Conservation (phyloP, 1,140 invertebrate species). For the Drosophila pachea region DNA sequence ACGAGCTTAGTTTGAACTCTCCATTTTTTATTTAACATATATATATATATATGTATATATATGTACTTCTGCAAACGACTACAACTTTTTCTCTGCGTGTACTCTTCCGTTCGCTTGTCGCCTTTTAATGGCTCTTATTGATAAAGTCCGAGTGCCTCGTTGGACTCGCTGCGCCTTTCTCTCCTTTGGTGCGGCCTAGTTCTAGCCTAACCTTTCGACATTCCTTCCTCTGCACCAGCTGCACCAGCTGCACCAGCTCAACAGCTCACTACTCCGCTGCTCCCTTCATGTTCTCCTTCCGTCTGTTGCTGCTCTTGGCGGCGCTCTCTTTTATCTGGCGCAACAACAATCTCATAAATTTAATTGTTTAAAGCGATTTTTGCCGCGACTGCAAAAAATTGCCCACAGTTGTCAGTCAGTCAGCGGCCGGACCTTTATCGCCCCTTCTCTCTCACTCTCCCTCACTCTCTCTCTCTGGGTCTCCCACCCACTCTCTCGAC, state of each 20-base stretch:
- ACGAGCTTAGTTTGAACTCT: too few species aligned
- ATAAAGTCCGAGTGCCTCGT: neutral
- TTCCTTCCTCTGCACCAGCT: constrained; percentile 25
- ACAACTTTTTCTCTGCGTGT: neutral
- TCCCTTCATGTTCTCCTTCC: neutral
- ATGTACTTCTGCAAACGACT: too few species aligned
- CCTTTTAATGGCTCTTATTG: constrained; percentile 10
- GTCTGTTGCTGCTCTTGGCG: neutral
- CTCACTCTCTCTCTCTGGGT: neutral
- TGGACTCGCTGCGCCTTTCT: neutral
- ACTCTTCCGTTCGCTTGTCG: neutral
- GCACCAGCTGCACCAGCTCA: neutral
- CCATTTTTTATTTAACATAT: neutral
- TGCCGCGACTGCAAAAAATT: constrained; percentile 56
- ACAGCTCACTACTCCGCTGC: too few species aligned
- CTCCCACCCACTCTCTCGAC: neutral
- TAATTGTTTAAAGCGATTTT: constrained; percentile 75
- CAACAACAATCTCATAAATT: constrained; percentile 71
- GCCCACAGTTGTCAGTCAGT: constrained; percentile 26
- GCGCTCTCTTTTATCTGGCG: constrained; percentile 50
- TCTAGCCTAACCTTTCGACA: constrained; percentile 39
- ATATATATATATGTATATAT: constrained; percentile 18
- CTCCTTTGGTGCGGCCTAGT: constrained; percentile 12
- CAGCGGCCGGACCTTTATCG: neutral
- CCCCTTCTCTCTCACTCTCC: neutral